Evolutionary conservation across 2,113 vertebrate genomes (phyloP).

Genomic region (Megalops atlanticus): DNA sequence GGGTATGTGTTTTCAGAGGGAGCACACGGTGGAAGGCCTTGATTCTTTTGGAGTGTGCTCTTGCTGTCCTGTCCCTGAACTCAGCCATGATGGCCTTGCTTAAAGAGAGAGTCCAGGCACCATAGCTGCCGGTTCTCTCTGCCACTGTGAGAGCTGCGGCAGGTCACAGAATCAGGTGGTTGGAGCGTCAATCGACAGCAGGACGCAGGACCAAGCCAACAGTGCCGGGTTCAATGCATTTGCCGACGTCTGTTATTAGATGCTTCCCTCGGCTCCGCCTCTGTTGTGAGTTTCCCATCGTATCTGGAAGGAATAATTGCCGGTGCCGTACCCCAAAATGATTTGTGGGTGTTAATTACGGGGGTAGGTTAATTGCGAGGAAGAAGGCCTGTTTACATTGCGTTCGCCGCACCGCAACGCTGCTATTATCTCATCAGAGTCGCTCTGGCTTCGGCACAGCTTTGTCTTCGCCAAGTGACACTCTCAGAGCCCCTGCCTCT

Average conservation of each 20-base stretch:
- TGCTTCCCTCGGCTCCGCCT: background rate
- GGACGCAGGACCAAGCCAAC: background rate
- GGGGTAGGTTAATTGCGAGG: slow-evolving; percentile 23
- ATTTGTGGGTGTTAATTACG: slow-evolving; percentile 18
- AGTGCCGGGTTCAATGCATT: background rate
- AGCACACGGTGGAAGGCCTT: background rate
- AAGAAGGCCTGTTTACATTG: slow-evolving; percentile 23
- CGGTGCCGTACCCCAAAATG: background rate
- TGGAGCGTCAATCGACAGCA: background rate
- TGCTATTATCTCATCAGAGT: slow-evolving; percentile 10
- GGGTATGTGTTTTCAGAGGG: background rate
- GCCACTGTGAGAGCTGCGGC: too few relatives aligned
- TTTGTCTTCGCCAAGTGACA: background rate
- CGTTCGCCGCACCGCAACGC: background rate
- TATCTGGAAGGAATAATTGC: slow-evolving; percentile 17
- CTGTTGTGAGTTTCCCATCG: background rate
- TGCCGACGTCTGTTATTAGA: background rate
- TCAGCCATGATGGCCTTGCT: too few relatives aligned
- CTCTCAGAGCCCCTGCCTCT: background rate
- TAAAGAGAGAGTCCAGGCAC: too few relatives aligned
- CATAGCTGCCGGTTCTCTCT: too few relatives aligned
- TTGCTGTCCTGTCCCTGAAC: too few relatives aligned
- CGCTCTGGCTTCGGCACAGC: background rate
- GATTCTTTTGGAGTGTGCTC: too few relatives aligned
- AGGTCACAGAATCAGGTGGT: too few relatives aligned